Percentiles rank a stretch among this genome's conserved stretches.
These are phyloP conservation scores for Anadara kagoshimensis DNA, from an alignment of 1,140 invertebrate genomes.

Conservation along the genomic window DNA sequence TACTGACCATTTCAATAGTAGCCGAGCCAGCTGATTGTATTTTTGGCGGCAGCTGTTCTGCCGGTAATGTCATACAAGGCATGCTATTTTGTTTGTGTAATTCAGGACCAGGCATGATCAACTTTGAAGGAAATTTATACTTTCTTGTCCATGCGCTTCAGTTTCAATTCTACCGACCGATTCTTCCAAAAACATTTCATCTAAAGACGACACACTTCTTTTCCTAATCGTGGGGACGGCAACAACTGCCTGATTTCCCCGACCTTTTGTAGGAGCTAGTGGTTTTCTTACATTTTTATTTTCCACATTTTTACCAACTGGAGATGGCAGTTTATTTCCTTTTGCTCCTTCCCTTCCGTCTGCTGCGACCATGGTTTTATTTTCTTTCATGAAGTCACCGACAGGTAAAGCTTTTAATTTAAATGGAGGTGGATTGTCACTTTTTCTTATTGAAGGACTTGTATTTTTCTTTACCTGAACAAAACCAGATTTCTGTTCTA, in stretches of 20 bases:
- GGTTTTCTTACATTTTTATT: background rate
- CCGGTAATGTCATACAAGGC: slow-evolving; percentile 31
- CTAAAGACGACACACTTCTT: slow-evolving; percentile 27
- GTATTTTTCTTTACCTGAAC: no score
- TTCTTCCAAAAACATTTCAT: slow-evolving; percentile 23
- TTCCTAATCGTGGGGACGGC: background rate
- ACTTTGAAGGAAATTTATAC: background rate
- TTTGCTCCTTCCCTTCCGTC: background rate
- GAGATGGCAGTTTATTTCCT: background rate
- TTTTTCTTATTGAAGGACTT: no score
- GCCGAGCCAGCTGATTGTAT: background rate
- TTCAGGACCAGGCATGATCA: slow-evolving; percentile 6
- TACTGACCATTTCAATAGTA: background rate
- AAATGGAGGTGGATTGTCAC: background rate
- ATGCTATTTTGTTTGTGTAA: slow-evolving; percentile 37
- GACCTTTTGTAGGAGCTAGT: background rate
- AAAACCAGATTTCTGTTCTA: no score
- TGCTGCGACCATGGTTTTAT: background rate
- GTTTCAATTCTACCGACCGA: background rate
- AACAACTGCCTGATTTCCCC: background rate
- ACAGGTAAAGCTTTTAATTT: background rate
- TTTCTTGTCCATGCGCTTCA: slow-evolving; percentile 8
- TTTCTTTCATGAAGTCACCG: background rate
- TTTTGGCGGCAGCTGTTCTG: background rate
- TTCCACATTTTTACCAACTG: background rate